Conservation (phyloP, 1,140 invertebrate species). For the Leptopilina clavipes region DNA sequence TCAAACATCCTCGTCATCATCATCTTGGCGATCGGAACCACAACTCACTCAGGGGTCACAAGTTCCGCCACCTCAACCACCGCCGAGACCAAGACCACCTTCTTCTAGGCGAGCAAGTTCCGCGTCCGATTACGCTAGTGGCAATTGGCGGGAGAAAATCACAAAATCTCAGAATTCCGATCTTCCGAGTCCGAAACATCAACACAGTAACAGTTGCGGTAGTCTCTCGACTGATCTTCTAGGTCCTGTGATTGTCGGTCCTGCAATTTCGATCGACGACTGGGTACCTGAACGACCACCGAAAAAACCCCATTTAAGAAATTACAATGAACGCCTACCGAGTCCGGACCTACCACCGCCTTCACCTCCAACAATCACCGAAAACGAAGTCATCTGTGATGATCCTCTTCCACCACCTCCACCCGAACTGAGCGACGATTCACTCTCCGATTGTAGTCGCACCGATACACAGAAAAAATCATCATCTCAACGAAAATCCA, state of each 20-base stretch:
- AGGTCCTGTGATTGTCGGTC: conserved; percentile 80
- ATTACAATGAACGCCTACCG: conserved; percentile 76
- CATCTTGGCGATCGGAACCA: conserved; percentile 78
- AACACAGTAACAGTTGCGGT: conserved; percentile 79
- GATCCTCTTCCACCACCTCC: conserved; percentile 85
- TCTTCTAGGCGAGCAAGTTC: conserved; percentile 80
- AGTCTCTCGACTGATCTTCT: conserved; percentile 78
- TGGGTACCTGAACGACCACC: conserved; percentile 83
- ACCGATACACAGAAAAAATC: conserved; percentile 46
- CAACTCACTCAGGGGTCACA: conserved; percentile 72
- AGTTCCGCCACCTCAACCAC: conserved; percentile 75
- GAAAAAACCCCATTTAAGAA: conserved; percentile 84
- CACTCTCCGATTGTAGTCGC: conserved; percentile 47
- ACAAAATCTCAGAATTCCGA: conserved; percentile 54
- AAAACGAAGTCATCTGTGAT: conserved; percentile 80
- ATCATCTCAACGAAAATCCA: conserved; percentile 60
- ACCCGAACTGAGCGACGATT: conserved; percentile 71
- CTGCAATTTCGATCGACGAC: conserved; percentile 80
- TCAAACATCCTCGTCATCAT: conserved; percentile 70
- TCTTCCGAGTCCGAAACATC: conserved; percentile 71
- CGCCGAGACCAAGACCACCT: conserved; percentile 75
- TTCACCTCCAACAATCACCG: conserved; percentile 78
- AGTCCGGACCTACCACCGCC: conserved; percentile 85
- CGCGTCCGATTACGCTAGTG: conserved; percentile 80
- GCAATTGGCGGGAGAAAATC: conserved; percentile 67